Base-by-base conservation (phyloP, 2,797 vertebrate species). In the Graptemys geographica region DNA sequence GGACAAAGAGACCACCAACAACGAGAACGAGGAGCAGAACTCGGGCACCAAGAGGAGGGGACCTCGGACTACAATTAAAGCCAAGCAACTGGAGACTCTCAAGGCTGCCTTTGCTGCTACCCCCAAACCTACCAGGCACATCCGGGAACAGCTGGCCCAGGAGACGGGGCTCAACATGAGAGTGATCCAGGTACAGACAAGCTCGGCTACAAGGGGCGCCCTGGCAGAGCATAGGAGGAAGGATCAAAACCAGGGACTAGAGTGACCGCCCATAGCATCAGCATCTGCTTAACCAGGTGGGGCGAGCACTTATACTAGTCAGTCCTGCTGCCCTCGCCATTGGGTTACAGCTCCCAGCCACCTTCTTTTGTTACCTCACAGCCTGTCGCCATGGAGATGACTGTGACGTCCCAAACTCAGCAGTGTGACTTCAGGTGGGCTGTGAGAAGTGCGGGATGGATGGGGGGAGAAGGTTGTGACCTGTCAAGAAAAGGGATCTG, bases 21-120 rank as follows among this genome's bases (percentile, higher is more conserved):
- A 99, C 55, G 99, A 99, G 97, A 99, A 99, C 49, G 99, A 99
- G 98, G 99, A 99, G 97, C 99, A 99, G 98, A 99, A 99, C 97
- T 99, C 99, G 12, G 99, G 99, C 81, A 98, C 99, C 86, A 99
- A 99, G 82, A 91, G 99, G 90, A 98, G 99, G 90, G 99, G 99
- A 4, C 99, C 99, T 37, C 98, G 99, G 89, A 99, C 99, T 97
- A 99, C 99, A 96, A 99, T 99, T 98, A 99, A 99, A 96, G 99
- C 99, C 97, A 99, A 99, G 96, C 99, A 99, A 97, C 98, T 99
- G 98, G 99, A 99, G 97, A 99, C 99, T 41, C 98, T 99, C 94
- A 99, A 99, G 97, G 99, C 99, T 5, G 99, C 99, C 88, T 99
- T 99, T 52, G 99, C 99, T 3, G 99, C 99, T 87, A 99, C 99